Conservation (phyloP, 2,797 vertebrate genomes). For the Selene dorsalis region DNA sequence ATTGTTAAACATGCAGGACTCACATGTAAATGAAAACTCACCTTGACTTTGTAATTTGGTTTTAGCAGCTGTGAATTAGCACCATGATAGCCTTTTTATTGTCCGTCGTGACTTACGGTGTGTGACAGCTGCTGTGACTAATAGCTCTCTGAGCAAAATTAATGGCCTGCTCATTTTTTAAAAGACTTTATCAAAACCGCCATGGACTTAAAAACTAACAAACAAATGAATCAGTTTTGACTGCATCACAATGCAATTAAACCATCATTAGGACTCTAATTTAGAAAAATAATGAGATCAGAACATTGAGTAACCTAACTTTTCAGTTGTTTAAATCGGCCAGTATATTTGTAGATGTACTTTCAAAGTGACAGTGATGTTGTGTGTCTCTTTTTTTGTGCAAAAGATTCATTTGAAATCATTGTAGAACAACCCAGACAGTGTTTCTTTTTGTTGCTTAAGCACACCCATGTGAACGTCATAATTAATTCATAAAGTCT, state of each 20-base stretch:
- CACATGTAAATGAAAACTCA: conserved; percentile 25
- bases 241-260: conserved; percentile 54
- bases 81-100: conserved; percentile 48
- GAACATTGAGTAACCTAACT: conserved; percentile 50
- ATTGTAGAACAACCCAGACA: conserved; percentile 73
- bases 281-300: conserved; percentile 60
- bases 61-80: conserved; percentile 31
- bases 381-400: conserved; percentile 43
- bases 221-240: conserved; percentile 63
- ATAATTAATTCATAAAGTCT: conserved; percentile 79
- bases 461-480: conserved; percentile 77
- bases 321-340: conserved; percentile 44
- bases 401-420: conserved; percentile 66
- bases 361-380: conserved; percentile 60
- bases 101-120: conserved; percentile 50
- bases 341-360: conserved; percentile 14
- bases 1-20: conserved; percentile 4
- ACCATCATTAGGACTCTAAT: conserved; percentile 49
- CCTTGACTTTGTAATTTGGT: conserved; percentile 38
- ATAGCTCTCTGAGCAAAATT: conserved; percentile 63
- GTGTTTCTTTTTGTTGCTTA: conserved; percentile 75
- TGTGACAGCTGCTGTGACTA: conserved; percentile 47
- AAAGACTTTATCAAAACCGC: conserved; percentile 59
- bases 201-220: conserved; percentile 47
- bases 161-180: conserved; percentile 55